These are phyloP conservation scores for Drosophila pullipes DNA, from an alignment of 2,888 invertebrate species.

Conservation along the genomic window DNA sequence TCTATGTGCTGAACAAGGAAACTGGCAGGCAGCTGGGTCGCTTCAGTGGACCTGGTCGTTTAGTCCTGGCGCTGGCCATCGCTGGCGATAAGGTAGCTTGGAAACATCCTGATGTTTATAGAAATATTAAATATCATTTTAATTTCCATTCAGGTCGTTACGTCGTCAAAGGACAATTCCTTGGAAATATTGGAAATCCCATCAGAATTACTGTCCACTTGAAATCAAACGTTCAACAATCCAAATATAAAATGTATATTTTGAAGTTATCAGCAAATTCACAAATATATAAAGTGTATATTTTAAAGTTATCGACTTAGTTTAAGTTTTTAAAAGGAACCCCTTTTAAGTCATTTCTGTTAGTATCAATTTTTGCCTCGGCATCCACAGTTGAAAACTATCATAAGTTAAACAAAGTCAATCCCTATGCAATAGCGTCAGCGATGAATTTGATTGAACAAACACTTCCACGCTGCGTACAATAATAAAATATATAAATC, in stretches of 20 bases:
- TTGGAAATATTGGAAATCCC: constrained; percentile 89
- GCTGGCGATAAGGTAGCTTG: constrained; percentile 87
- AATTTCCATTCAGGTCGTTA: constrained; percentile 87
- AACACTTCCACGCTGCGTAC: constrained; percentile 48
- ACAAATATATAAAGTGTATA: constrained; percentile 13
- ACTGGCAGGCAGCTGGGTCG: constrained; percentile 87
- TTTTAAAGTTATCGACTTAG: constrained; percentile 23
- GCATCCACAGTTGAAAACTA: constrained; percentile 46
- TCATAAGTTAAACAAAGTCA: constrained; percentile 16
- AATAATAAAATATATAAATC: constrained; percentile 38
- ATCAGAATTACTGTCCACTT: constrained; percentile 34
- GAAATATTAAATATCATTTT: background rate
- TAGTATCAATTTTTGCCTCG: constrained; percentile 5
- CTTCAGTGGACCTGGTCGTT: constrained; percentile 90
- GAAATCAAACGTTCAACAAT: constrained; percentile 1
- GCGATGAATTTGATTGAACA: constrained; percentile 35
- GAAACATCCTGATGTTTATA: background rate
- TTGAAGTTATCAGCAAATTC: constrained; percentile 5
- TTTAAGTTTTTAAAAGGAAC: constrained; percentile 20
- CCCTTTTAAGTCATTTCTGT: constrained; percentile 10
- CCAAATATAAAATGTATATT: constrained; percentile 23
- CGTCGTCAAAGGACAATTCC: constrained; percentile 89
- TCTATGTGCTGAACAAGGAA: constrained; percentile 88
- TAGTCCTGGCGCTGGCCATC: constrained; percentile 90
- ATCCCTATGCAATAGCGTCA: constrained; percentile 20